Evolutionary conservation across 2,888 invertebrate species (phyloP).

Genomic region (Ischnus inquisitorius): DNA sequence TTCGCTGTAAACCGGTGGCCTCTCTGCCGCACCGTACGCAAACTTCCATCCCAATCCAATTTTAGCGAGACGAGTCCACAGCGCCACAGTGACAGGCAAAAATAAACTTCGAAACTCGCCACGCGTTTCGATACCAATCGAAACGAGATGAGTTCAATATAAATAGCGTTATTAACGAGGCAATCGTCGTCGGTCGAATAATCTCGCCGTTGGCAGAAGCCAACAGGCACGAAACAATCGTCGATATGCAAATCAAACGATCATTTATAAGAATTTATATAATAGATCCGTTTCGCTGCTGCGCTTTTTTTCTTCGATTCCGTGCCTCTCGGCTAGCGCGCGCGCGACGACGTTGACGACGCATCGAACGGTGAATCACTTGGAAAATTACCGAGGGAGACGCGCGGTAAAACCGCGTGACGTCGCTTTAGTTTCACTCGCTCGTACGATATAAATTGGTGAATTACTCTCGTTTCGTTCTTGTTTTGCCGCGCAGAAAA

Average conservation of each 20-base stretch:
- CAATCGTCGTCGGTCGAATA: constrained; percentile 17
- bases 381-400: constrained; percentile 56
- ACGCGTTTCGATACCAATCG: constrained; percentile 63
- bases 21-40: constrained; percentile 10
- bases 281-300: constrained; percentile 25
- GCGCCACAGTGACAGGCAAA: constrained; percentile 69
- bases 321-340: not conserved
- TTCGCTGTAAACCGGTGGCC: constrained; percentile 46
- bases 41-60: constrained; percentile 63
- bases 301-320: constrained; percentile 25
- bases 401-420: not conserved
- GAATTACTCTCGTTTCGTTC: not conserved
- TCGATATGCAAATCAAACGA: constrained; percentile 36
- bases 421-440: not conserved
- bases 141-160: constrained; percentile 27
- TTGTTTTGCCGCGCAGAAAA: not conserved
- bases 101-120: constrained; percentile 68
- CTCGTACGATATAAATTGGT: not conserved
- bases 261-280: constrained; percentile 26
- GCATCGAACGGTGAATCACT: constrained; percentile 59
- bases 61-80: constrained; percentile 63
- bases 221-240: constrained; percentile 31
- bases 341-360: constrained; percentile 43
- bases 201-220: not conserved
- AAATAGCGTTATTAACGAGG: constrained; percentile 10